Evolutionary conservation across 2,888 invertebrate genomes (phyloP), one percentile per base, ranked within the genome.

Genomic region (Drosophila differens): DNA sequence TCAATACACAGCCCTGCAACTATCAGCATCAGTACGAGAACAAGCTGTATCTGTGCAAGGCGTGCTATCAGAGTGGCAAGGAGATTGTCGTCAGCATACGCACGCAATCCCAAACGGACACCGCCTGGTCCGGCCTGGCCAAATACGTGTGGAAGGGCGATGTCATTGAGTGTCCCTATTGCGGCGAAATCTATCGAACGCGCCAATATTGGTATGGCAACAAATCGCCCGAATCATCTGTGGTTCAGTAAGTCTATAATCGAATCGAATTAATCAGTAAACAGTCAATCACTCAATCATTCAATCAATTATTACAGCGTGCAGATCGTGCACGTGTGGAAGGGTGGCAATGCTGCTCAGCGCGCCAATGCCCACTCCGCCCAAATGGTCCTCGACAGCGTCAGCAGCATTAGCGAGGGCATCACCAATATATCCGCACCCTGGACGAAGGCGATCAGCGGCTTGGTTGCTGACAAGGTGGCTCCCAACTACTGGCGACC

Each of bases 181-280:
- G 93, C 66, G 93, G 93, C 3, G 93, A 93, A 74, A 93, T 93
- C 62, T 95, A 95, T 90, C 94, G 96, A 52, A 96, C 96, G 83
- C 94, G 97, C 32, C 95, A 97, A 90, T 96, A 96, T 92, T 97
- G 97, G 97, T 97, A 95, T 91, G 97, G 97, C 7, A 97, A 97
- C 89, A 95, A 95, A 82, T 95, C 95, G 73, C 96, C 97, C 0
- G 96, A 96, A 91, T 95, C 95, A 74, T 93, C 94, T 35, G 95
- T 95, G 16, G 96, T 97, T 19, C 85, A 92, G 92, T 92, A 79
- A 76, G 79, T 73, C 3, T n/a, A 10, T 33, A 9, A 14, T 51
- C 35, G 25, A 19, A 4, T 16, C 28, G 25, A 14, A 4, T 16
- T 37, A 1, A 44, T 25, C 22, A 59, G 6, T 47, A 47, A 14